Evolutionary conservation across 2,113 vertebrate species (phyloP).

Genomic region (Craseonycteris thonglongyai): DNA sequence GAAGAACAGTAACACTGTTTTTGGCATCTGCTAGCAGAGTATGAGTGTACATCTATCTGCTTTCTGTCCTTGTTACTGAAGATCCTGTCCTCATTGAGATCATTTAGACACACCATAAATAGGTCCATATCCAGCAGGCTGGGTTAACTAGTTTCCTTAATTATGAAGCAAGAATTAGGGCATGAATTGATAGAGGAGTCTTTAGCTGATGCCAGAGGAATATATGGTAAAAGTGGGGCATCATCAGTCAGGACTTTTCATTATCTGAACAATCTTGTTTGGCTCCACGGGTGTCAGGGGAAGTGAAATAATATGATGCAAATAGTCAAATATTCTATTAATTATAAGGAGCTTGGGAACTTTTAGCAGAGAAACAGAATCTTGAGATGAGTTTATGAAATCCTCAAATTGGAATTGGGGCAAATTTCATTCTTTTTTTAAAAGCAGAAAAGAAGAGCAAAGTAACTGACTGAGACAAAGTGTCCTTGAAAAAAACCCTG

Average conservation of each 20-base stretch:
- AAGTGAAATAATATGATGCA: slow-evolving; percentile 36
- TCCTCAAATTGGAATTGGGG: background rate
- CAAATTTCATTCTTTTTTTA: background rate
- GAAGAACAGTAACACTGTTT: slow-evolving; percentile 62
- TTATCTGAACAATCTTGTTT: slow-evolving; percentile 19
- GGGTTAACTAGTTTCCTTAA: slow-evolving; percentile 36
- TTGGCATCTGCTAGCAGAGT: slow-evolving; percentile 46
- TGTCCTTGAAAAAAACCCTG: background rate
- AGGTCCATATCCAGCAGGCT: slow-evolving; percentile 42
- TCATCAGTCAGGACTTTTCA: background rate
- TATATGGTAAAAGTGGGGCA: background rate
- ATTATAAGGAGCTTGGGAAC: slow-evolving; percentile 1
- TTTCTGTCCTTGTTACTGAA: slow-evolving; percentile 65
- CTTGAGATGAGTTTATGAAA: slow-evolving; percentile 1
- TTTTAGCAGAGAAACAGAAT: slow-evolving; percentile 23
- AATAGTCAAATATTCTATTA: slow-evolving; percentile 8
- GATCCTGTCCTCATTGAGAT: slow-evolving; percentile 65
- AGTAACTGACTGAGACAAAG: background rate
- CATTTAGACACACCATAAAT: slow-evolving; percentile 56
- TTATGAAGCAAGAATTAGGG: slow-evolving; percentile 38
- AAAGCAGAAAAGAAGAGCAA: background rate
- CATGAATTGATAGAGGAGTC: background rate
- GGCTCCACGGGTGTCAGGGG: background rate
- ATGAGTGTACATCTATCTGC: slow-evolving; percentile 66
- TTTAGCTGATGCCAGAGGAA: background rate